Base-by-base conservation (phyloP, 2,113 vertebrate species). In the Cololabis saira region DNA sequence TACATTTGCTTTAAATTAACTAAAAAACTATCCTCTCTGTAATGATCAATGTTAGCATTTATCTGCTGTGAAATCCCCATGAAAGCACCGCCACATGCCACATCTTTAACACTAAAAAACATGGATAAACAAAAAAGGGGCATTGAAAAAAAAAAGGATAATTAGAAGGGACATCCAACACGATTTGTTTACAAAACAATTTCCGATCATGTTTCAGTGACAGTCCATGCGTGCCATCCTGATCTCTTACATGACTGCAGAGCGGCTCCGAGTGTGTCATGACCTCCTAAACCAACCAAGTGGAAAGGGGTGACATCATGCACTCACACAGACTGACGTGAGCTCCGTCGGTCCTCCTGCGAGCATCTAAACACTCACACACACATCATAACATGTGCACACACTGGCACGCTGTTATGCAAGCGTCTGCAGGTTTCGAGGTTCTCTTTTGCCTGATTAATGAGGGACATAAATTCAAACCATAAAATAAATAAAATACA, bases 291-390 rank as follows among this genome's bases (percentile, higher is more conserved):
- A 69, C 85, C 71, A 69, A 44, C 70, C 45, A 57, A 80, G 61
- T 85, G 71, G 61, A 80, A 82, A 82, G 30, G 62, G 58, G 76
- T 78, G 80, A 83, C 78, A 85, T 83, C 80, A 78, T 79, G 61
- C 70, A 40, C 58, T 63, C 52, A 61, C 78, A 75, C 73, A 67
- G 68, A 51, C 49, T 61, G 53, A 52, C 48, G 73, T 43, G 50
- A 60, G 33, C 42, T 16, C 65, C 59, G 33, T 42, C 47, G 0
- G 21, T 27, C 15, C 5, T 12, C 40, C 41, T 1, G 24, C 45
- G 14, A 18, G 16, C 16, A 48, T 56, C 22, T n/a, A 51, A 64
- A 72, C 49, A 67, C 42, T 17, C 33, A 53, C 19, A 63, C 6
- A 58, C 6, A 58, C 27, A 11, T n/a, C 61, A 2, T 17, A 17